Conservation (phyloP, 2,113 vertebrate species). For the Saiga tatarica region DNA sequence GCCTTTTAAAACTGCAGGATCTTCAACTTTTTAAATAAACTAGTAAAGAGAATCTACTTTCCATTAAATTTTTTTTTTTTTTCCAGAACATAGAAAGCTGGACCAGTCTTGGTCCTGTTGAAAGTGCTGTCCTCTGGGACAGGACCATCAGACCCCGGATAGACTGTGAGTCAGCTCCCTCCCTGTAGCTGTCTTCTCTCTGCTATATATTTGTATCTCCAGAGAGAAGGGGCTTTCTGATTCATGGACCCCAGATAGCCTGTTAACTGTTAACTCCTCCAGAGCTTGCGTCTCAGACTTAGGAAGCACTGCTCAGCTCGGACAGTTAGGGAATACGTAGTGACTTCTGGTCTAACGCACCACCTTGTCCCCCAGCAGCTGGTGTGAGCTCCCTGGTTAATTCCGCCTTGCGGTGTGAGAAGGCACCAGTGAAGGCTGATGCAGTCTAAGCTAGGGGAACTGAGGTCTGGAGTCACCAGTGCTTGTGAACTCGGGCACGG, state of each 20-base stretch:
- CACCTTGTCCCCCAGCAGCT: not conserved
- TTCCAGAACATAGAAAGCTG: slow-evolving; percentile 56
- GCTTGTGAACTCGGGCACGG: not conserved
- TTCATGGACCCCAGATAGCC: not conserved
- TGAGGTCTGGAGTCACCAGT: not conserved
- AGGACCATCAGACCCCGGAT: not conserved
- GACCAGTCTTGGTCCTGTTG: slow-evolving; percentile 57
- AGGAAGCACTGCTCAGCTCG: not conserved
- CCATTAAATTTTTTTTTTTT: not conserved
- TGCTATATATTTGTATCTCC: slow-evolving; percentile 18
- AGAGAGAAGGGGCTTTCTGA: slow-evolving; percentile 6
- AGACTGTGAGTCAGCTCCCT: not conserved
- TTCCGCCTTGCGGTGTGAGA: not conserved
- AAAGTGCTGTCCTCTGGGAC: not conserved
- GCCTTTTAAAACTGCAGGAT: no score
- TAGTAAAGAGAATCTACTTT: no score
- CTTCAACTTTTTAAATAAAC: no score
- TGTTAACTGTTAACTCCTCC: not conserved
- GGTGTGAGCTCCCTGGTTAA: not conserved
- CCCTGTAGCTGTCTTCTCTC: not conserved
- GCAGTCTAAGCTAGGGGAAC: not conserved
- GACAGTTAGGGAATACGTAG: not conserved
- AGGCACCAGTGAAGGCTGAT: not conserved
- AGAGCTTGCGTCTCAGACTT: not conserved
- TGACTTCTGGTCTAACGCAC: not conserved